Percentiles rank a stretch among this genome's conserved stretches.
Evolutionary conservation across 2,888 invertebrate genomes (phyloP).

Genomic region (Digitonthophagus gazella): DNA sequence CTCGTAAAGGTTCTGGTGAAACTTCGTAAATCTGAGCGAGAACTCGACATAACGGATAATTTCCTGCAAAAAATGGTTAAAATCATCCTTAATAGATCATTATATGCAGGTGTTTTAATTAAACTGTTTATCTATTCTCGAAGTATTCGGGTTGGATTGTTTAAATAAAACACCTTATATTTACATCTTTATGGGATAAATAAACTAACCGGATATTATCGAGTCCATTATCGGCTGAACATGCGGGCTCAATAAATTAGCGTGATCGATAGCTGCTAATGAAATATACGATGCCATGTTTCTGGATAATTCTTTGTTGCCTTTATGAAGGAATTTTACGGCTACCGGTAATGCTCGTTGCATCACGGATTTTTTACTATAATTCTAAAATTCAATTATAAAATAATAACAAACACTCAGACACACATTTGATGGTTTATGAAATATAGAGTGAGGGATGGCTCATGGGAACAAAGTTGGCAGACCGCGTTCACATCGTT

Average conservation of each 20-base stretch:
- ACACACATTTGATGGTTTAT: not conserved
- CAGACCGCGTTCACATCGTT: too few relatives aligned
- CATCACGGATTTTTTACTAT: constrained; percentile 72
- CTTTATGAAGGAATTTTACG: constrained; percentile 86
- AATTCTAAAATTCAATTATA: constrained; percentile 55
- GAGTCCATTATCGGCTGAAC: constrained; percentile 89
- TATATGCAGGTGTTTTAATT: constrained; percentile 1
- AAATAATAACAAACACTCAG: not conserved
- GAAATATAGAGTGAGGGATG: too few relatives aligned
- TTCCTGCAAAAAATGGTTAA: constrained; percentile 60
- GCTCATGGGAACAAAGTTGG: too few relatives aligned
- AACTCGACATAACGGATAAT: constrained; percentile 83
- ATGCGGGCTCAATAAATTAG: constrained; percentile 79
- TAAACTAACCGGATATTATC: constrained; percentile 72
- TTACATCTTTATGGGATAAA: too few relatives aligned
- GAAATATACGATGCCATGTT: constrained; percentile 92
- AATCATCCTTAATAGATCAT: not conserved
- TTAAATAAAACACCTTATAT: too few relatives aligned
- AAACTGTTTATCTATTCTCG: too few relatives aligned
- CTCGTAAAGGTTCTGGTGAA: constrained; percentile 81
- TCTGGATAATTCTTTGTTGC: constrained; percentile 83
- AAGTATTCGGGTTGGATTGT: too few relatives aligned
- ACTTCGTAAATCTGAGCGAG: constrained; percentile 88
- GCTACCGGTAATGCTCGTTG: constrained; percentile 84
- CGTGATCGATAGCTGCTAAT: constrained; percentile 88